Percentiles rank a stretch among this genome's conserved stretches.
Evolutionary conservation across 2,113 vertebrate genomes (phyloP).

Genomic region (Syngnathus typhle): DNA sequence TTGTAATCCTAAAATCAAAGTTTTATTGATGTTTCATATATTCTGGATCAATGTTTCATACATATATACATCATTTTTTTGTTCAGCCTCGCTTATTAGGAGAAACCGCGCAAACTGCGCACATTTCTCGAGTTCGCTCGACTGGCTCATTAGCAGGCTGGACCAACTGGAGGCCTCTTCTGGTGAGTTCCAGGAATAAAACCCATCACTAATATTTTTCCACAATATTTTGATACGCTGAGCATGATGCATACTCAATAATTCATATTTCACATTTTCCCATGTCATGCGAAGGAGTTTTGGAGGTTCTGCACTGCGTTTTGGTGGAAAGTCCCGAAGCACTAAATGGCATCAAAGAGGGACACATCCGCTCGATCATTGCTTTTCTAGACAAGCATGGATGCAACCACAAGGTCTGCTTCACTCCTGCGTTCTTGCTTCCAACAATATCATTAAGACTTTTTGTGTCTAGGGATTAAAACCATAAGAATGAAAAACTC

Average conservation of each 20-base stretch:
- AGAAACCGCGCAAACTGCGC: constrained; percentile 91
- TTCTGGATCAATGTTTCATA: neutral
- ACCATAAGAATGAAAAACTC: neutral
- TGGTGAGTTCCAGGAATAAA: constrained; percentile 66
- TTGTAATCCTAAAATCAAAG: neutral
- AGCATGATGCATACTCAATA: neutral
- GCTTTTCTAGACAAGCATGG: constrained; percentile 90
- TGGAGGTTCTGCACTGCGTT: constrained; percentile 91
- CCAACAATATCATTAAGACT: no score
- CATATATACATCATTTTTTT: no score
- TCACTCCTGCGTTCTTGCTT: neutral
- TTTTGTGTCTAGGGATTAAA: neutral
- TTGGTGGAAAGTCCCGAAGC: constrained; percentile 90
- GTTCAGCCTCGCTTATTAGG: constrained; percentile 81
- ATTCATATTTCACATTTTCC: neutral
- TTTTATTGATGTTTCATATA: neutral
- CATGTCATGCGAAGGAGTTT: constrained; percentile 73
- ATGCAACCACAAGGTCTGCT: constrained; percentile 82
- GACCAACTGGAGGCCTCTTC: constrained; percentile 86
- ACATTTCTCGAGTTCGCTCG: constrained; percentile 86
- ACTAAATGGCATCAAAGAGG: constrained; percentile 88
- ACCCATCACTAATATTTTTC: neutral
- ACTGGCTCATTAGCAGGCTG: constrained; percentile 88
- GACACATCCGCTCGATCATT: constrained; percentile 89
- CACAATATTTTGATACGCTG: neutral